Base-by-base conservation (phyloP, 1,140 invertebrate genomes). In the Steinernema khuongi region DNA sequence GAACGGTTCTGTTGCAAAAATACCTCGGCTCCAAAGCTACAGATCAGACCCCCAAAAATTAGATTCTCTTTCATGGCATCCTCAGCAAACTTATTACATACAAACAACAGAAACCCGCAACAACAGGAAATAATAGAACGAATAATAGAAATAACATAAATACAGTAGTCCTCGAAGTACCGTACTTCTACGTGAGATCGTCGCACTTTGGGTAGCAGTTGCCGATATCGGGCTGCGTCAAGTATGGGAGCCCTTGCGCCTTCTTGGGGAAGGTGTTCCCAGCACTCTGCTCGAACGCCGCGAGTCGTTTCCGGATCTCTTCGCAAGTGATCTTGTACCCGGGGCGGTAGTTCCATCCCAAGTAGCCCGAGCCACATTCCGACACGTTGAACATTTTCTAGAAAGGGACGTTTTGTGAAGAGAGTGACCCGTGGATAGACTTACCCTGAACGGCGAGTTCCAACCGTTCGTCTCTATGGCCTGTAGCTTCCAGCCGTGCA, bases 161-260 rank as follows among this genome's bases (percentile, higher is more conserved):
- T 26, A 72, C n/a, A 72, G 31, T 18, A 36, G 71, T 19, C 41
- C n/a, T 43, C 41, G 41, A 43, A 43, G 41, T 43, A 43, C 41
- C 41, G 17, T 17, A n/a, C 17, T 43, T 17, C 41, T 74, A 74
- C 7, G 29, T 70, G 70, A 71, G 68, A 70, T 71, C 74, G 29
- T 80, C 79, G 31, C 79, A 80, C 19, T 80, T 60, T 22, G 79
- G 79, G 41, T 71, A 80, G 33, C 79, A 80, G 1, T 67, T 31
- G 11, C 73, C 79, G 29, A 81, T 70, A 44, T 80, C 79, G 7
- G 76, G 73, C 33, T 71, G 18, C 0, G 31, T 17, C n/a, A 80
- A 66, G 67, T 77, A 72, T 1, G 79, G 79, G 22, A 79, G 33
- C 29, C 76, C 68, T 31, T 74, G 69, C 18, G 73, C 79, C 26